These are phyloP conservation scores for Cottus gobio DNA, from an alignment of 2,113 vertebrate genomes.

Conservation along the genomic window DNA sequence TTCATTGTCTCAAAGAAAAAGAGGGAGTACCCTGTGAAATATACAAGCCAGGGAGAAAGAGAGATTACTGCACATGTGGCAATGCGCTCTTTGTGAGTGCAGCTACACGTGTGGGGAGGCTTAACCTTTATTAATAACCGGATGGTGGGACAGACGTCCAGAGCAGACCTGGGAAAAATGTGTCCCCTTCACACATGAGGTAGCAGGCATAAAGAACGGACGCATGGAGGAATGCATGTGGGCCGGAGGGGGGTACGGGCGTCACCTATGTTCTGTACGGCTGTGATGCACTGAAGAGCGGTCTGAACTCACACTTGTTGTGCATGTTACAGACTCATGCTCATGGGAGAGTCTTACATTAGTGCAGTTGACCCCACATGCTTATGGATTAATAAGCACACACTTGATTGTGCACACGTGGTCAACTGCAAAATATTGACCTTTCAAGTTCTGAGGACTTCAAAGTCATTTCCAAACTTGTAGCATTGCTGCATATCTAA, in stretches of 20 bases:
- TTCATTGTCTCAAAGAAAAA: slow-evolving; percentile 40
- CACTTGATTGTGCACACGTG: slow-evolving; percentile 15
- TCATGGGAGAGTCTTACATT: slow-evolving; percentile 13
- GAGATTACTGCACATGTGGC: slow-evolving; percentile 31
- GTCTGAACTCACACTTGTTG: slow-evolving; percentile 20
- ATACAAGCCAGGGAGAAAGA: slow-evolving; percentile 13
- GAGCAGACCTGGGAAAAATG: slow-evolving; percentile 51
- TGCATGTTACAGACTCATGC: background rate
- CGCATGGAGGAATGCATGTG: slow-evolving; percentile 55
- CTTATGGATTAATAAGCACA: slow-evolving; percentile 20
- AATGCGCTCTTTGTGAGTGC: slow-evolving; percentile 25
- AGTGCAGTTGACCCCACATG: slow-evolving; percentile 12
- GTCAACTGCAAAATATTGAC: slow-evolving; percentile 5
- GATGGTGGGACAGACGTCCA: slow-evolving; percentile 36
- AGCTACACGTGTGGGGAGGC: slow-evolving; percentile 34
- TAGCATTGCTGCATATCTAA: background rate
- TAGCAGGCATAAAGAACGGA: slow-evolving; percentile 69
- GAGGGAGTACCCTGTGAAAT: slow-evolving; percentile 28
- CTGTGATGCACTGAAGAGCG: slow-evolving; percentile 34
- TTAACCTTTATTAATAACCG: slow-evolving; percentile 39
- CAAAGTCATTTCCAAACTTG: slow-evolving; percentile 12
- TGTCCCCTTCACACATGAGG: slow-evolving; percentile 69
- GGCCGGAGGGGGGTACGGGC: slow-evolving; percentile 29
- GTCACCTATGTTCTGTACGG: slow-evolving; percentile 17
- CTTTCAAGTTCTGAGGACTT: slow-evolving; percentile 4